phyloP scores from a whole-genome alignment of 2,888 invertebrate genomes.

The Pseudococcus longispinus region DNA sequence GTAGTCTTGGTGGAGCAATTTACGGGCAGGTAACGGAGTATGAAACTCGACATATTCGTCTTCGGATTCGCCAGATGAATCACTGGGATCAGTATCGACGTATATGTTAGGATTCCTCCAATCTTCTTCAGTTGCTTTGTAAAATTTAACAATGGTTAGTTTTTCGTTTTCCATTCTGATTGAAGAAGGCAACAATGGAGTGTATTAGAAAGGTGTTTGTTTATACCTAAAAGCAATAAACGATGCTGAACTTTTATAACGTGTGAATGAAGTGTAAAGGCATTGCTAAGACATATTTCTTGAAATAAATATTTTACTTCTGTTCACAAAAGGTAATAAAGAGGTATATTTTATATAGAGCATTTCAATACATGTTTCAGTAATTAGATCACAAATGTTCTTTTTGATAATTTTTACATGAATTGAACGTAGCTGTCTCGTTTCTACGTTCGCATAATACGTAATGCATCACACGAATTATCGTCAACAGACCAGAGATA shows the following conservation, averaged over 20 bases:
- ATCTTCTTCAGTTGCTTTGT: conserved; percentile 11
- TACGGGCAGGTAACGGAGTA: neutral
- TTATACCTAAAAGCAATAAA: conserved; percentile 11
- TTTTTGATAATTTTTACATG: too few relatives aligned
- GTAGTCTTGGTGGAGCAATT: neutral
- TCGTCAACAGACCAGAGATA: too few relatives aligned
- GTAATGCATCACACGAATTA: too few relatives aligned
- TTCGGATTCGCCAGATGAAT: neutral
- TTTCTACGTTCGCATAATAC: too few relatives aligned
- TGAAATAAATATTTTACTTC: too few relatives aligned
- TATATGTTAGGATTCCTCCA: conserved; percentile 1
- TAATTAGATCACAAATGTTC: too few relatives aligned
- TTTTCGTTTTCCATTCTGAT: neutral
- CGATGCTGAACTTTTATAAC: neutral
- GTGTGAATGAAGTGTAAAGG: neutral
- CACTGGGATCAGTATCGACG: conserved; percentile 23
- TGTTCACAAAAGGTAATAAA: too few relatives aligned
- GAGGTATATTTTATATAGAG: too few relatives aligned
- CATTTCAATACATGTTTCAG: too few relatives aligned
- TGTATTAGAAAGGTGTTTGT: neutral
- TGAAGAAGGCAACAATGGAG: neutral
- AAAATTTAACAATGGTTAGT: neutral
- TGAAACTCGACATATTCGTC: neutral
- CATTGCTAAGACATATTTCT: neutral
- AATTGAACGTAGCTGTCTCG: too few relatives aligned